A percentile compares a stretch with the other conserved stretches of the same genome.
These are phyloP conservation scores for Anguilla pacifica DNA, from an alignment of 2,797 vertebrate genomes.

Conservation along the genomic window DNA sequence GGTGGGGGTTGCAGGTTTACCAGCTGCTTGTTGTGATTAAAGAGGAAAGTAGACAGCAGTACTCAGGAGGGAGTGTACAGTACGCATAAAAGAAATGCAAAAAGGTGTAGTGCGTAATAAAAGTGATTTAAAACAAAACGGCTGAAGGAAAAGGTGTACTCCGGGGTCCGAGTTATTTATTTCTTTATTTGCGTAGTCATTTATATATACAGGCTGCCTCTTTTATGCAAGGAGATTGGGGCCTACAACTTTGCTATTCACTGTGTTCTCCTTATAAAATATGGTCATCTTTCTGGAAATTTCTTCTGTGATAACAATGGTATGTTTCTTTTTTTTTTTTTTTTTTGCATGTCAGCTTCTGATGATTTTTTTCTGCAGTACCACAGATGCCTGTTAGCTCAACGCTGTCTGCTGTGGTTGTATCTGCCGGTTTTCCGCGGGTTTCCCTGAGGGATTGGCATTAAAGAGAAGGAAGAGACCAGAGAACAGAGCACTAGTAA, in stretches of 20 bases:
- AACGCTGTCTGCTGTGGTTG: neutral
- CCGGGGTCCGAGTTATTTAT: constrained; percentile 76
- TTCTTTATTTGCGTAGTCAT: constrained; percentile 61
- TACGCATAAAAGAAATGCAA: constrained; percentile 53
- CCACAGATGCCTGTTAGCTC: neutral
- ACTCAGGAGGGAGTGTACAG: constrained; percentile 59
- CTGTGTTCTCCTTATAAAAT: constrained; percentile 21
- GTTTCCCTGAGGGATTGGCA: neutral
- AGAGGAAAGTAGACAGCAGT: constrained; percentile 68
- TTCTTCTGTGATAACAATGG: neutral
- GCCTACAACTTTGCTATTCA: neutral
- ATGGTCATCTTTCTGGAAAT: neutral
- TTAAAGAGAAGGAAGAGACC: neutral
- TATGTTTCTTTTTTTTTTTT: neutral
- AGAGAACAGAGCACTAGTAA: neutral
- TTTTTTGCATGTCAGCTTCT: neutral
- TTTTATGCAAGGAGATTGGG: neutral
- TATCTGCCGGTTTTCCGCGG: neutral
- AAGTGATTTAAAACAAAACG: constrained; percentile 62
- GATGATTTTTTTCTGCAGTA: neutral
- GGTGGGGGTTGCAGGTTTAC: constrained; percentile 48
- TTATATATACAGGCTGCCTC: constrained; percentile 32
- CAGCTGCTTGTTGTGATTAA: constrained; percentile 70
- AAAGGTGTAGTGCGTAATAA: constrained; percentile 56
- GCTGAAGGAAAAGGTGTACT: neutral